A percentile compares a stretch with the other conserved stretches of the same genome.
phyloP scores from a whole-genome alignment of 1,140 invertebrate genomes.

The Araneus ventricosus region DNA sequence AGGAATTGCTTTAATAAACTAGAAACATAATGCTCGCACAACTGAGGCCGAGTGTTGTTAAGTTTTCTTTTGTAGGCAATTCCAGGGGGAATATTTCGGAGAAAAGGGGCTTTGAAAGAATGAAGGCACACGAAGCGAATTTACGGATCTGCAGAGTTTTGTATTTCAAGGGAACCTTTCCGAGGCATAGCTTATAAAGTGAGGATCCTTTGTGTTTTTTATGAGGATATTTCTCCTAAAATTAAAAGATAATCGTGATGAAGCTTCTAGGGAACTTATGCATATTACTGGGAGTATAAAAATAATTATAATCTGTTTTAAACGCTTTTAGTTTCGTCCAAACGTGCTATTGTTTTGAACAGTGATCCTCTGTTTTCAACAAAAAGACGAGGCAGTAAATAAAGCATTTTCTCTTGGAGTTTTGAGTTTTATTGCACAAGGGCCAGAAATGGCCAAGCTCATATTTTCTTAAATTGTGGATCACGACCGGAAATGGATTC shows the following conservation, averaged over 20 bases:
- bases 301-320: not conserved
- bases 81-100: constrained; percentile 12
- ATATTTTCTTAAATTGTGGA: no score
- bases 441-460: no score
- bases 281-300: not conserved
- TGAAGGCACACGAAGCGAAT: not conserved
- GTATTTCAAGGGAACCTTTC: not conserved
- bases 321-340: no score
- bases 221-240: not conserved
- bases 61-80: not conserved
- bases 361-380: no score
- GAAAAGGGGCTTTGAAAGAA: not conserved
- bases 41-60: not conserved
- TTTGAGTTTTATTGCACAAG: no score
- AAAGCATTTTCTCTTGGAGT: not conserved
- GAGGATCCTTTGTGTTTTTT: not conserved
- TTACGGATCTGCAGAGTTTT: constrained; percentile 13
- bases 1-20: constrained; percentile 48
- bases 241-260: not conserved
- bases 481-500: no score
- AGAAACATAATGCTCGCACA: constrained; percentile 15
- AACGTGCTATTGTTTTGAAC: no score
- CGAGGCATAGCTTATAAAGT: not conserved
- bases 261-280: no score
- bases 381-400: no score